These are phyloP conservation scores for Ephydatia muelleri DNA, from an alignment of 37 sponge, comb jelly and placozoan genomes.

Conservation along the genomic window DNA sequence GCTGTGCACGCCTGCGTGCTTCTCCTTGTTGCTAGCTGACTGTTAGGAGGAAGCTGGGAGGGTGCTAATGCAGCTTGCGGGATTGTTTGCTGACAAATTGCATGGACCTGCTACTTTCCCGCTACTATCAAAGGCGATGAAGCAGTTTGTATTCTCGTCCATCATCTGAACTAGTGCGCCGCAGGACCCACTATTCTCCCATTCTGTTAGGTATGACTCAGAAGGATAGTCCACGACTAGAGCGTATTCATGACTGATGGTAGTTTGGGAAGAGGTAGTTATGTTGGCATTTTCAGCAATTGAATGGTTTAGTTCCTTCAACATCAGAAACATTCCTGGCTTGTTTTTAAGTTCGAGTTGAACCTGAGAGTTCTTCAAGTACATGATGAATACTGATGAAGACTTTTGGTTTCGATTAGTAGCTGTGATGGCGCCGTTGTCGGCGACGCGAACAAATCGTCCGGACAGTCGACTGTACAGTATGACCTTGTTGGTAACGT, in stretches of 20 bases:
- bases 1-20: too few relatives aligned
- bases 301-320: background rate
- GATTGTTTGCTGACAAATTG: background rate
- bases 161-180: background rate
- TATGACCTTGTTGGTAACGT: background rate
- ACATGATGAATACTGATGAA: background rate
- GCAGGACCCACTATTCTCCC: background rate
- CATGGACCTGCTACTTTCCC: background rate
- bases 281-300: background rate
- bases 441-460: background rate
- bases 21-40: too few relatives aligned
- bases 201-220: background rate
- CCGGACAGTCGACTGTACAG: background rate
- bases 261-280: background rate
- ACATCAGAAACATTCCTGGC: background rate
- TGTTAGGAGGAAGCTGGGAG: too few relatives aligned
- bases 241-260: background rate
- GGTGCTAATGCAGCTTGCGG: too few relatives aligned
- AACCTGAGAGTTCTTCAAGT: background rate
- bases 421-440: background rate
- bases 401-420: background rate
- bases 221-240: background rate
- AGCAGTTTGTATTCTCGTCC: background rate
- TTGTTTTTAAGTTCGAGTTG: background rate
- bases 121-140: background rate